Base-by-base conservation (phyloP, 2,888 invertebrate genomes). In the Drosophila meridionalis region DNA sequence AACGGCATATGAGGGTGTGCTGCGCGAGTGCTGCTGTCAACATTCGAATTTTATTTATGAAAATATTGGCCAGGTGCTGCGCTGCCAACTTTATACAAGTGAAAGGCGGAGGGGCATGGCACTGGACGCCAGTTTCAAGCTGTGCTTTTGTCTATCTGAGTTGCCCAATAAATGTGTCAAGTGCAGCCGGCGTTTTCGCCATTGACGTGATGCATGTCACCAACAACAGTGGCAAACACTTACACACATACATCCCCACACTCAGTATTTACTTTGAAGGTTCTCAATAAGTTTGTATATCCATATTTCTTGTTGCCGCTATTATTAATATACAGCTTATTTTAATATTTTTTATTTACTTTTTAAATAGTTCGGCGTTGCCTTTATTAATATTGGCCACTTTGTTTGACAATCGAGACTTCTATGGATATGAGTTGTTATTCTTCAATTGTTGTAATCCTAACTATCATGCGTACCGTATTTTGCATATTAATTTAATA, bases 141-240 rank as follows among this genome's bases (percentile, higher is more conserved):
- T 70, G 56, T 78, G 87, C 84, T 81, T 89, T 84, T 85, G 87
- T 85, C 89, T 89, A 67, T 34, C 50, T 70, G 72, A 69, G 87
- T 87, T 89, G 82, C 77, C 89, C 89, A 85, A 85, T 85, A 85
- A 89, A 85, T 85, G 89, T 85, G 84, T 85, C 84, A 85, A 85
- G 84, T 89, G 84, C 84, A 85, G 87, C 73, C 82, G 84, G 84
- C 61, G 64, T 67, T 89, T 86, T 83, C 73, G 89, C 77, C 89
- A 89, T 89, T 85, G 84, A 89, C 84, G 82, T 87, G 84, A 79
- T 84, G 83, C 78, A 73, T 68, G 71, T 77, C 83, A 73, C 57
- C 62, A 65, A 56, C 58, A 68, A 47, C 66, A 38, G 42, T 30
- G 45, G 9, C 56, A 20, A 34, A 30, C 56, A 61, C 55, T 52